These are phyloP conservation scores for Eupithecia pulchellata DNA, from an alignment of 2,888 invertebrate genomes.

Conservation along the genomic window DNA sequence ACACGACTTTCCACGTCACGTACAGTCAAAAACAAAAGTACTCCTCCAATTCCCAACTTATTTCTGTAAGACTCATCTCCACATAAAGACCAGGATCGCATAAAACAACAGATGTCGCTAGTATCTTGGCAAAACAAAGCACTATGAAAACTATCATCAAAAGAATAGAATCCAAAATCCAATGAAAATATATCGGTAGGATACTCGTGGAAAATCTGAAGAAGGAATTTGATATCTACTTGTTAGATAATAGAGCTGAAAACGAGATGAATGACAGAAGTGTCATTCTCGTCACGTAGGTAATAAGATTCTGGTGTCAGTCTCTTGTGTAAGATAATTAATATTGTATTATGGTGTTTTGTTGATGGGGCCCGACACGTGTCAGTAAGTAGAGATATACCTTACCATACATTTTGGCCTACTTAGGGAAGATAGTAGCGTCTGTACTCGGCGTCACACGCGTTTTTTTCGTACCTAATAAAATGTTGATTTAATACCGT, in stretches of 20 bases:
- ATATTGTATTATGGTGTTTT: conserved; percentile 26
- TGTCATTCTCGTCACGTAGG: conserved; percentile 40
- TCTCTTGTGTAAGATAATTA: conserved; percentile 34
- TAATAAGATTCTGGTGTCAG: conserved; percentile 38
- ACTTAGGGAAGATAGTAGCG: not conserved
- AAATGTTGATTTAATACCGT: too few relatives aligned
- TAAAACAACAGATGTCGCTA: conserved; percentile 12
- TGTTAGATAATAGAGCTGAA: conserved; percentile 13
- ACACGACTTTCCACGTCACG: conserved; percentile 21
- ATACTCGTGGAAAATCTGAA: not conserved
- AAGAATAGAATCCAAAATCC: conserved; percentile 13
- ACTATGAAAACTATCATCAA: not conserved
- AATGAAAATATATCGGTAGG: not conserved
- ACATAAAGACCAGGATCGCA: not conserved
- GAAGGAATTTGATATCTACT: conserved; percentile 4
- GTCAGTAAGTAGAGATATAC: not conserved
- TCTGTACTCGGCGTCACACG: not conserved
- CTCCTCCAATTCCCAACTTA: conserved; percentile 18
- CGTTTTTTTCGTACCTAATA: not conserved
- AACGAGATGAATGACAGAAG: conserved; percentile 16
- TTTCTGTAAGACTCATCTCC: conserved; percentile 10
- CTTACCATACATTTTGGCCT: not conserved
- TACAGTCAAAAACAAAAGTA: conserved; percentile 34
- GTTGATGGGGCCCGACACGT: conserved; percentile 24
- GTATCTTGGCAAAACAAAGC: not conserved